Conservation (phyloP, 2,888 invertebrate genomes). For the Rhimphoctona megacephalus region DNA sequence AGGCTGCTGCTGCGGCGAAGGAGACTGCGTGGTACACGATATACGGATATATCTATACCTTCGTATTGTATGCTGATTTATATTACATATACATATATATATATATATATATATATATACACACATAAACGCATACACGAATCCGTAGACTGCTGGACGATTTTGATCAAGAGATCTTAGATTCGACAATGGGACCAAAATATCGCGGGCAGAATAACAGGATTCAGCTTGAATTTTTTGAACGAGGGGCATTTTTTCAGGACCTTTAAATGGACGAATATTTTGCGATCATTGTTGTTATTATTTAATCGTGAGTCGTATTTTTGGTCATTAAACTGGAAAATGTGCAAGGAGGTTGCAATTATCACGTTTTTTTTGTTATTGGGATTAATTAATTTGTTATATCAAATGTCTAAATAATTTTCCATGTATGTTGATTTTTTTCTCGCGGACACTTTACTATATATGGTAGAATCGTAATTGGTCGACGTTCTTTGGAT, state of each 20-base stretch:
- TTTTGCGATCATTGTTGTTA: neutral
- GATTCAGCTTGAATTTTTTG: neutral
- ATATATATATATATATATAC: neutral
- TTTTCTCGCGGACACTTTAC: no score
- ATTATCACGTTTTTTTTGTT: no score
- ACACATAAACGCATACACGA: constrained; percentile 31
- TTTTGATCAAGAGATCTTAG: constrained; percentile 67
- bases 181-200: constrained; percentile 65
- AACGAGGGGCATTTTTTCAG: neutral
- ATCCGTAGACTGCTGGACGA: constrained; percentile 66
- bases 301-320: neutral
- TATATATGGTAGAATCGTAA: no score
- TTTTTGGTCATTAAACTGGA: no score
- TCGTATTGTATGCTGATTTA: constrained; percentile 9
- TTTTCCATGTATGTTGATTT: no score
- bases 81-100: neutral
- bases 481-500: no score
- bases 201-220: constrained; percentile 14
- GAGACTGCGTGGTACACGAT: constrained; percentile 56
- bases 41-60: constrained; percentile 3
- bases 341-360: no score
- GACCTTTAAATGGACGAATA: neutral
- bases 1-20: constrained; percentile 20
- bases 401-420: no score
- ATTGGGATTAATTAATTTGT: no score